Base-by-base conservation (phyloP, 2,888 invertebrate species). In the Heteromyza rotundicornis region DNA sequence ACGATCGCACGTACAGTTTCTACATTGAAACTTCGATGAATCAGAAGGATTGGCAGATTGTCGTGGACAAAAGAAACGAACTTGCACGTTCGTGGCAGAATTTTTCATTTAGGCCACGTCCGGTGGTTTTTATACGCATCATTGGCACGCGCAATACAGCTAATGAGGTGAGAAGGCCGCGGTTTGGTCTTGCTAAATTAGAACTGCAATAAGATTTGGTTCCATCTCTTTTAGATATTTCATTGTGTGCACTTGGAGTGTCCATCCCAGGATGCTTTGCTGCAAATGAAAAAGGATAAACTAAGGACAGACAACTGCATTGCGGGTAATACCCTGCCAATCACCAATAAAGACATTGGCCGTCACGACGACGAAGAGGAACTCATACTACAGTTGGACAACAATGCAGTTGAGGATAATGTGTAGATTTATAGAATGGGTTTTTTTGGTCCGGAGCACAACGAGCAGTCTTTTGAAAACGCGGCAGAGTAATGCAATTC, bases 191-290 rank as follows among this genome's bases (percentile, higher is more conserved):
- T 62, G 14, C 7, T 23, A n/a, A n/a, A n/a, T n/a, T 17, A 2
- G n/a, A 16, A 35, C 53, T 54, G 10, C 19, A 52, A 27, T n/a
- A 36, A 17, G 17, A 23, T n/a, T n/a, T n/a, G n/a, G 7, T 62
- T 59, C 52, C 20, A 22, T 44, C 71, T 80, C 2, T 72, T 47
- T 47, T 19, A 95, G 94, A 95, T 97, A 60, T 98, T 98, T 84
- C 98, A 98, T 82, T 92, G 96, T 80, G 98, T 98, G 58, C 98
- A 98, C 85, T 91, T 98, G 83, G 98, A 98, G 85, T 96, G 96
- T 74, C 98, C 98, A 5, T 91, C 94, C 27, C 91, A 90, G 67
- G 81, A 82, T 66, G 72, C 73, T 55, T 79, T 76, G 62, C 50
- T 79, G 20, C 73, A 78, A 49, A 56, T 68, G 56, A 68, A 68